phyloP scores from a whole-genome alignment of 2,113 vertebrate species.

The Mohoua ochrocephala region DNA sequence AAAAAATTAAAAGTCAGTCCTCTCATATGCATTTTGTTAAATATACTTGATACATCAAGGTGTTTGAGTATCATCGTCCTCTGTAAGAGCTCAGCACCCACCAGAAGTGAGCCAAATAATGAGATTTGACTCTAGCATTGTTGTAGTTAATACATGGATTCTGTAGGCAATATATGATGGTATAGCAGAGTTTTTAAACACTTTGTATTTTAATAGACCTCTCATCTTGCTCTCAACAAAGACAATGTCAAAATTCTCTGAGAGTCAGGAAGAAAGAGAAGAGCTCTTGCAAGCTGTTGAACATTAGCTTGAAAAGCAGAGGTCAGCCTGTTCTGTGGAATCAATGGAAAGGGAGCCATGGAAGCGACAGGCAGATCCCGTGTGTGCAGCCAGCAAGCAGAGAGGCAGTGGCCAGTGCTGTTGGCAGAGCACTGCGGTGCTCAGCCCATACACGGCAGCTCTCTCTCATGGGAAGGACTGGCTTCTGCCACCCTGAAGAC shows the following conservation, averaged over 20 bases:
- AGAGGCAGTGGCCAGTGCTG: not conserved
- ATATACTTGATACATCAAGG: not conserved
- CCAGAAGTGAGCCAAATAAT: not conserved
- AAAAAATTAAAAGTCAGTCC: not conserved
- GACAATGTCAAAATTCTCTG: not conserved
- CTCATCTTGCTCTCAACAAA: not conserved
- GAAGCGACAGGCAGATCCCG: not conserved
- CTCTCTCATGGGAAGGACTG: not conserved
- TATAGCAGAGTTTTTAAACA: not conserved
- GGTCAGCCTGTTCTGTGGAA: not conserved
- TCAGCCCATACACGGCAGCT: not conserved
- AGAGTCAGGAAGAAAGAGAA: not conserved
- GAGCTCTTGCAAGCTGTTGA: not conserved
- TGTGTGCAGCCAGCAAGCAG: not conserved
- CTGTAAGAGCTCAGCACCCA: not conserved
- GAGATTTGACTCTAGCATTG: not conserved
- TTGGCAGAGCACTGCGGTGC: rapidly evolving
- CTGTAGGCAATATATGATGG: not conserved
- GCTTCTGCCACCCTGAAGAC: not conserved
- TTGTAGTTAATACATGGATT: not conserved
- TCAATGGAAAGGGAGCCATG: not conserved
- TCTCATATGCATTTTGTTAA: not conserved
- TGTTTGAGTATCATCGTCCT: not conserved
- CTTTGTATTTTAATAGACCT: not conserved
- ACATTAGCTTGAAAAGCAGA: not conserved